Percentiles rank a stretch among this genome's conserved stretches.
Conservation (phyloP, 2,113 vertebrate species). For the Phyllopteryx taeniolatus region DNA sequence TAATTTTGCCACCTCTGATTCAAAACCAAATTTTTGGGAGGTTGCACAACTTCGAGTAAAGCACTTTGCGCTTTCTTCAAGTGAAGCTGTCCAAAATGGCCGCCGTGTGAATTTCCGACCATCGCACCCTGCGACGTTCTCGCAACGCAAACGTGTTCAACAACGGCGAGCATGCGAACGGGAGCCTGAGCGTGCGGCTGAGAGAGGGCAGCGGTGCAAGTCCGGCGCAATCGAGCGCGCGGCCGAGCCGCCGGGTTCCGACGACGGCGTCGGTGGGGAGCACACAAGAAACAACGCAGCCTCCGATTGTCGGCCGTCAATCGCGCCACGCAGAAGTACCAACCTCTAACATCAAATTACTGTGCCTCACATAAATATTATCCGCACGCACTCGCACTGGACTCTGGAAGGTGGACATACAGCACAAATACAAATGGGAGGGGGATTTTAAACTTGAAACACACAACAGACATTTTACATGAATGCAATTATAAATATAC, state of each 20-base stretch:
- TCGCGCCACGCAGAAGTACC: constrained; percentile 73
- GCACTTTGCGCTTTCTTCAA: background rate
- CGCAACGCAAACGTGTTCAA: background rate
- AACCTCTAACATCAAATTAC: constrained; percentile 99
- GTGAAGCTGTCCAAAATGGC: constrained; percentile 16
- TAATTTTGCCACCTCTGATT: too few relatives aligned
- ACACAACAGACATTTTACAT: background rate
- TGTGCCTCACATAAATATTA: constrained; percentile 99
- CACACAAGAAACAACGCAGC: constrained; percentile 37
- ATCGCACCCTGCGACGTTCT: constrained; percentile 18
- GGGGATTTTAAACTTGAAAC: constrained; percentile 22
- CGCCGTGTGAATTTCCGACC: constrained; percentile 9
- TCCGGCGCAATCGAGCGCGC: constrained; percentile 61
- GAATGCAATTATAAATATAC: too few relatives aligned
- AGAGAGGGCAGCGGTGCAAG: constrained; percentile 22
- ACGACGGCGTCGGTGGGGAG: constrained; percentile 44
- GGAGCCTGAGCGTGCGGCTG: background rate
- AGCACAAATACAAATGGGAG: constrained; percentile 40
- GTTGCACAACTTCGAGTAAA: too few relatives aligned
- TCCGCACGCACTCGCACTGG: constrained; percentile 96
- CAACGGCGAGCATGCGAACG: constrained; percentile 2
- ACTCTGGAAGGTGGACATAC: constrained; percentile 81
- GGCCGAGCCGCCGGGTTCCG: constrained; percentile 32
- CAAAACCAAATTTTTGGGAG: too few relatives aligned
- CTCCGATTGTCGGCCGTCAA: constrained; percentile 55